Evolutionary conservation across 2,888 invertebrate species (phyloP).

Genomic region (Acanthosepion lycidas): DNA sequence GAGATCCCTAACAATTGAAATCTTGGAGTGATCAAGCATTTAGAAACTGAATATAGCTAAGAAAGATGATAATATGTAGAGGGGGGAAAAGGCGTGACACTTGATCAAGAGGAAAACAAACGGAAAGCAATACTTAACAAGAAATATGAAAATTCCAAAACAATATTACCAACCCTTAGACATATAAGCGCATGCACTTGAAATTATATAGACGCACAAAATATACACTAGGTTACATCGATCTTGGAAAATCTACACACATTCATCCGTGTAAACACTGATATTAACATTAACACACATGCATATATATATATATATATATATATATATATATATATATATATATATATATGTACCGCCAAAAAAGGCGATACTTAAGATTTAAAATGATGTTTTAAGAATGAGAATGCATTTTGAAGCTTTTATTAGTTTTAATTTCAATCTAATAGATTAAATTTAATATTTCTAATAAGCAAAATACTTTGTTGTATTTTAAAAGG

Average conservation of each 20-base stretch:
- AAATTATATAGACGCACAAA: background rate
- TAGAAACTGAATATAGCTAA: background rate
- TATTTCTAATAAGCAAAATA: no score
- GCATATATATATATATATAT: background rate
- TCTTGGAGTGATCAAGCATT: background rate
- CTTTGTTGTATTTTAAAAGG: no score
- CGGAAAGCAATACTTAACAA: background rate
- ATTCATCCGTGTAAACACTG: background rate
- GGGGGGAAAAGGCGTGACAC: background rate
- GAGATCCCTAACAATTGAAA: background rate
- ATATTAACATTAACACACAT: background rate
- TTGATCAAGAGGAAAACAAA: background rate
- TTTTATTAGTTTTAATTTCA: no score
- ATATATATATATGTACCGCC: no score
- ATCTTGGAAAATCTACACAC: background rate
- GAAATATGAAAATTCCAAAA: background rate
- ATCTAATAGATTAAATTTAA: no score
- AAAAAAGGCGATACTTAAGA: no score
- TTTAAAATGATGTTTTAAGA: no score
- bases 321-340: no score
- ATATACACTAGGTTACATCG: background rate
- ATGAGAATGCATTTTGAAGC: no score
- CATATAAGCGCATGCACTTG: background rate
- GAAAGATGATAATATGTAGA: background rate
- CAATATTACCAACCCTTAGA: no score